These are phyloP conservation scores for Pitta sordida DNA, from an alignment of 2,113 vertebrate genomes.

Conservation along the genomic window DNA sequence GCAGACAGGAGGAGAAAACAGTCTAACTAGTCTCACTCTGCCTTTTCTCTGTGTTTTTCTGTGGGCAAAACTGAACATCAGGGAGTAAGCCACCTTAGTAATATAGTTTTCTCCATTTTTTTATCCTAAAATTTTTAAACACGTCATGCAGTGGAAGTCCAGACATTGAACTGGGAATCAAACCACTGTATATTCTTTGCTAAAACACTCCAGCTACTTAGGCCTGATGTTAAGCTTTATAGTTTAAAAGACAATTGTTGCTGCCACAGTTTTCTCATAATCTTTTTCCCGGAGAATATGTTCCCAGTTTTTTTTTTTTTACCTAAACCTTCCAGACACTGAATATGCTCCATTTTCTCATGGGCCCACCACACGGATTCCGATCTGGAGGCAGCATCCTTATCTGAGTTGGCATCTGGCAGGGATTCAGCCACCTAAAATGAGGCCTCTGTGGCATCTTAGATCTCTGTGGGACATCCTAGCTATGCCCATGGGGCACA, in stretches of 20 bases:
- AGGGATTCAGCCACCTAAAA: neutral
- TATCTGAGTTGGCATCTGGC: neutral
- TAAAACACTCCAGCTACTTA: neutral
- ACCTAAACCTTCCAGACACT: neutral
- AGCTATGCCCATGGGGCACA: neutral
- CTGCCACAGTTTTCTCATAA: neutral
- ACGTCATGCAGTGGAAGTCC: neutral
- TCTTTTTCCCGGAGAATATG: neutral
- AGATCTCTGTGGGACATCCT: neutral
- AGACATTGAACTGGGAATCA: neutral
- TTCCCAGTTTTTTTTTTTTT: neutral
- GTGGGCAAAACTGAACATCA: neutral
- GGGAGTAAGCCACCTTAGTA: neutral
- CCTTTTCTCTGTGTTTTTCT: neutral
- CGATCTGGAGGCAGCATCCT: neutral
- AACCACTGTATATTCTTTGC: neutral
- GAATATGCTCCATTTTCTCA: neutral
- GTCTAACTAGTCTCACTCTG: neutral
- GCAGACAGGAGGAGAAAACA: neutral
- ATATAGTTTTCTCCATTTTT: neutral
- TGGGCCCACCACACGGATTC: neutral
- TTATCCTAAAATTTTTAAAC: neutral
- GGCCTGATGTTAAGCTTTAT: neutral
- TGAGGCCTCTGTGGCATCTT: neutral
- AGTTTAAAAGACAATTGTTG: neutral